Evolutionary conservation across 1,140 invertebrate genomes (phyloP), one percentile per base, ranked within the genome.

Genomic region (Andricus grossulariae): DNA sequence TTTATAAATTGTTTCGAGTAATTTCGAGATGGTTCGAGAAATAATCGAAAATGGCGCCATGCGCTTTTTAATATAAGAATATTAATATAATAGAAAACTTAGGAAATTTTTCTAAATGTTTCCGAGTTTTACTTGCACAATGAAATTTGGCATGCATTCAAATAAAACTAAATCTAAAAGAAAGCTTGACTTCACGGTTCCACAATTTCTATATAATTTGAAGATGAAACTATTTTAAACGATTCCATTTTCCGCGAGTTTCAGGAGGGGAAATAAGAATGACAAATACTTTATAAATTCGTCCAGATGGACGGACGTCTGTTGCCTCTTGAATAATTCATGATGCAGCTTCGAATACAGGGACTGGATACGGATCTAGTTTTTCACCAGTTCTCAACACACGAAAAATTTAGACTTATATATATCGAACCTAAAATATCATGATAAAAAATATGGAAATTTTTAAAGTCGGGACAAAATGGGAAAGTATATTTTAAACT

Each of bases 261-360:
- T n/a, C 60, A 32, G 32, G 60, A 66, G 39, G 60, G 25, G 15
- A 60, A 39, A 66, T 66, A 66, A 66, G 45, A 66, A 66, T 39
- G 25, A 66, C 15, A 66, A 66, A 66, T 66, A 66, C 15, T 66
- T 66, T 45, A 16, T 66, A 66, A 45, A 39, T 66, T 39, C 32
- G 60, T 66, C 60, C 60, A 66, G 60, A 66, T 66, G 60, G 60
- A 66, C 60, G 25, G 25, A 39, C 15, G 60, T 39, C 16, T 66
- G 8, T 4, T 16, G 60, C 39, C 60, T 66, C 60, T 45, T 66
- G n/a, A 66, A 66, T 66, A 66, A 66, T 66, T 66, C 60, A 66
- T 66, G 60, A 39, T n/a, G 39, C 25, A 45, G 21, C 60, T 66
- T 66, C 25, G 25, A 66, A 66, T 66, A 39, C 60, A 10, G 60